Evolutionary conservation across 2,113 vertebrate genomes (phyloP).

Genomic region (Apus apus): DNA sequence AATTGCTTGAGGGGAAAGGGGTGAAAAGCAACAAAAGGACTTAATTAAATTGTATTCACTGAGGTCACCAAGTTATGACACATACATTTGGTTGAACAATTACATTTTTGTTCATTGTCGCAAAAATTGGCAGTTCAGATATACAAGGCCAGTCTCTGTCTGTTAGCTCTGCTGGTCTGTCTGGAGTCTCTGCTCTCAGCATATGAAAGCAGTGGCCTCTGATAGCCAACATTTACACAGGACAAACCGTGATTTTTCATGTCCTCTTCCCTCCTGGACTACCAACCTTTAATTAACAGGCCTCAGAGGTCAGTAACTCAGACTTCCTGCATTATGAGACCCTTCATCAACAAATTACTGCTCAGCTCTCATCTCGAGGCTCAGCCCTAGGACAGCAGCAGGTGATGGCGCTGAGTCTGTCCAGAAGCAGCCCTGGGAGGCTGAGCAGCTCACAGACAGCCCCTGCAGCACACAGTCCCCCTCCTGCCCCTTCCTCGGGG

Average conservation of each 20-base stretch:
- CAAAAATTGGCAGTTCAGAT: slow-evolving; percentile 44
- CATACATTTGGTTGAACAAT: slow-evolving; percentile 57
- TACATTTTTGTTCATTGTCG: slow-evolving; percentile 57
- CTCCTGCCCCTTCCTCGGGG: neutral
- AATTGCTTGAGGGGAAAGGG: slow-evolving; percentile 16
- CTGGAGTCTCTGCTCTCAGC: neutral
- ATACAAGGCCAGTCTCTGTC: slow-evolving; percentile 3
- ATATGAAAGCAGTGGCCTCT: neutral
- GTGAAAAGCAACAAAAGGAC: slow-evolving; percentile 61
- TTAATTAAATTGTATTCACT: slow-evolving; percentile 43
- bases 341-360: neutral
- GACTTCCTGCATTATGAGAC: neutral
- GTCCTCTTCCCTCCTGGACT: slow-evolving; percentile 16
- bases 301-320: slow-evolving; percentile 14
- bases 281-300: slow-evolving; percentile 32
- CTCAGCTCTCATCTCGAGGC: neutral
- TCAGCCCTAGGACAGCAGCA: neutral
- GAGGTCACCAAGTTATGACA: slow-evolving; percentile 64
- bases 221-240: neutral
- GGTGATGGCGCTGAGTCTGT: neutral
- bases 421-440: neutral
- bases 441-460: neutral
- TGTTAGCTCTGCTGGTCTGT: neutral
- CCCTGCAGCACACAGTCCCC: neutral
- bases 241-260: neutral